These are phyloP conservation scores for Trematomus bernacchii DNA, from an alignment of 2,797 vertebrate genomes.

Conservation along the genomic window DNA sequence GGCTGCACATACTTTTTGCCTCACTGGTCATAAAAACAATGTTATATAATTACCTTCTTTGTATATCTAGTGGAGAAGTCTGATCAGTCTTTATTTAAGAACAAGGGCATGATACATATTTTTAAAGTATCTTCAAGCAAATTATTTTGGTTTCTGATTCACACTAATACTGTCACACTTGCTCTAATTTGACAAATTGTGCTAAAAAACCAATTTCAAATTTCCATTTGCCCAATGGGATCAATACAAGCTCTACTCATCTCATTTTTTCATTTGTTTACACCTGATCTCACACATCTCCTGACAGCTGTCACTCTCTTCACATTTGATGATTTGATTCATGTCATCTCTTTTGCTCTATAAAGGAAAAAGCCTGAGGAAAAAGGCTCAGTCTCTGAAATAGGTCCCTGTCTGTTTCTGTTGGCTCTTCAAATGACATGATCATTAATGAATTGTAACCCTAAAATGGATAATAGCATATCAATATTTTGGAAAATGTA, in stretches of 20 bases:
- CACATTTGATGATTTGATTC: slow-evolving; percentile 29
- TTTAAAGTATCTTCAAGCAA: background rate
- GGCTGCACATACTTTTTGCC: slow-evolving; percentile 14
- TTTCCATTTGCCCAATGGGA: too few relatives aligned
- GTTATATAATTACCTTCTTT: background rate
- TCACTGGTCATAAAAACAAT: slow-evolving; percentile 6
- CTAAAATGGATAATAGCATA: too few relatives aligned
- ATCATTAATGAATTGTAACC: background rate
- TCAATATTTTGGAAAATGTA: too few relatives aligned
- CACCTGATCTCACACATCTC: slow-evolving; percentile 20
- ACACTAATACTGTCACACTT: too few relatives aligned
- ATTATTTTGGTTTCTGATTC: background rate
- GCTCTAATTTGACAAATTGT: too few relatives aligned
- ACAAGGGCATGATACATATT: background rate
- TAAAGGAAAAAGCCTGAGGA: slow-evolving; percentile 15
- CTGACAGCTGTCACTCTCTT: slow-evolving; percentile 46
- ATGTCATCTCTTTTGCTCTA: slow-evolving; percentile 21
- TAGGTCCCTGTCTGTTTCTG: slow-evolving; percentile 28
- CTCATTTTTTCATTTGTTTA: slow-evolving; percentile 13
- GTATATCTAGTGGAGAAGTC: background rate
- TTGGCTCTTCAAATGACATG: background rate
- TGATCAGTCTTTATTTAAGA: background rate
- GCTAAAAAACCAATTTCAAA: too few relatives aligned
- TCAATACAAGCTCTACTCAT: too few relatives aligned
- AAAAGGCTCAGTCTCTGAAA: background rate